Conservation (phyloP, 2,888 invertebrate species). For the Embidobia sp. region DNA sequence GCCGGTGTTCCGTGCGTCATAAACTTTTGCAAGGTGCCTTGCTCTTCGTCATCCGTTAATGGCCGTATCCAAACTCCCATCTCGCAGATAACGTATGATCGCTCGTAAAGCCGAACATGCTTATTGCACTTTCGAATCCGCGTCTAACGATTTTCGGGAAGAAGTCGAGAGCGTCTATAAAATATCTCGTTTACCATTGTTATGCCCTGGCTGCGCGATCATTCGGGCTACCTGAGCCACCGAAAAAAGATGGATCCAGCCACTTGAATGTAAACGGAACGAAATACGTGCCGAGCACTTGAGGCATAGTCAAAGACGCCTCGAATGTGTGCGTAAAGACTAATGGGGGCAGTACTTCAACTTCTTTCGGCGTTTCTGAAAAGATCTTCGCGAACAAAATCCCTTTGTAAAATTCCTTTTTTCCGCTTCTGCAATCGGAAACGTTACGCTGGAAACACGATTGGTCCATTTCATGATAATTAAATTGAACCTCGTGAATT, state of each 20-base stretch:
- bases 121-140: conserved; percentile 26
- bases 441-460: conserved; percentile 36
- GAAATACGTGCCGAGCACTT: conserved; percentile 58
- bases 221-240: conserved; percentile 36
- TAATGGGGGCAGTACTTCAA: conserved; percentile 58
- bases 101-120: conserved; percentile 39
- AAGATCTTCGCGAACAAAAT: conserved; percentile 36
- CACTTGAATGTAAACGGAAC: conserved; percentile 53
- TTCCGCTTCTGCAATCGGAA: conserved; percentile 38
- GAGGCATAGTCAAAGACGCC: conserved; percentile 38
- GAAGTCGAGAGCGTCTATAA: conserved; percentile 22
- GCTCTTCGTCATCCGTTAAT: conserved; percentile 24
- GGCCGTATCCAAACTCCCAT: conserved; percentile 19
- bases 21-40: conserved; percentile 32
- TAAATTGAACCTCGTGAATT: conserved; percentile 30
- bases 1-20: conserved; percentile 39
- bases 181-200: conserved; percentile 44
- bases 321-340: conserved; percentile 38
- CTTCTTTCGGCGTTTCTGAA: conserved; percentile 42
- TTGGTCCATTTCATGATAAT: conserved; percentile 33
- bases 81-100: conserved; percentile 30
- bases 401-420: conserved; percentile 22
- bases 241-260: conserved; percentile 37
- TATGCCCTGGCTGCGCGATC: conserved; percentile 15
- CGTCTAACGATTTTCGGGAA: conserved; percentile 30